Evolutionary conservation across 2,888 invertebrate species (phyloP).

Genomic region (Rotaria magnacalcarata): DNA sequence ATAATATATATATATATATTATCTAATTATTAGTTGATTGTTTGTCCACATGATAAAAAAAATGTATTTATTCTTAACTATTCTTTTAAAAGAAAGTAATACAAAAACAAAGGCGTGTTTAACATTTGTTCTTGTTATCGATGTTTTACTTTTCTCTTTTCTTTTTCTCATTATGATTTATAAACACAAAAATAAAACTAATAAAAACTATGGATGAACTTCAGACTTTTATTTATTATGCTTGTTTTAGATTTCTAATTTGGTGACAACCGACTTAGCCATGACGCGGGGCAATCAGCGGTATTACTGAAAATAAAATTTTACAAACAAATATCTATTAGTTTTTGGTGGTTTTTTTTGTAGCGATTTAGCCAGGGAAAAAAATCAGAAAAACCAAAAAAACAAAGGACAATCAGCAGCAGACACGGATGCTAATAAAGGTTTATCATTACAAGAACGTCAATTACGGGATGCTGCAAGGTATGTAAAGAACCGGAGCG

Average conservation of each 20-base stretch:
- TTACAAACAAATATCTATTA: too few relatives aligned
- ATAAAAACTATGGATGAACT: not conserved
- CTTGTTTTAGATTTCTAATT: not conserved
- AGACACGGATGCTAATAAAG: conserved; percentile 11
- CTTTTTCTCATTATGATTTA: not conserved
- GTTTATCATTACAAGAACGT: conserved; percentile 36
- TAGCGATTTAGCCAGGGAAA: conserved; percentile 6
- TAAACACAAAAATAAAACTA: not conserved
- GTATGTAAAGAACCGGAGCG: too few relatives aligned
- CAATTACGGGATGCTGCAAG: not conserved
- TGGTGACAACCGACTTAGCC: not conserved
- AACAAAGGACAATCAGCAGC: not conserved
- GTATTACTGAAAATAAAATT: not conserved
- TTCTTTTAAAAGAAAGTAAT: not conserved
- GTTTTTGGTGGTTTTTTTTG: not conserved
- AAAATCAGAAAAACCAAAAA: conserved; percentile 3
- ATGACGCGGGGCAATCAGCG: conserved; percentile 4
- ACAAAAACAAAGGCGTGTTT: not conserved
- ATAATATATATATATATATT: not conserved
- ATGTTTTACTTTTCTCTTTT: not conserved
- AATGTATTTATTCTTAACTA: conserved; percentile 2
- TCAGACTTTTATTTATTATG: not conserved
- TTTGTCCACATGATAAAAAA: not conserved
- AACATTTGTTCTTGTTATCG: not conserved
- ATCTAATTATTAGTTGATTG: not conserved